These are phyloP conservation scores for Carlito syrichta DNA, from an alignment of 2,113 vertebrate genomes.

Conservation along the genomic window DNA sequence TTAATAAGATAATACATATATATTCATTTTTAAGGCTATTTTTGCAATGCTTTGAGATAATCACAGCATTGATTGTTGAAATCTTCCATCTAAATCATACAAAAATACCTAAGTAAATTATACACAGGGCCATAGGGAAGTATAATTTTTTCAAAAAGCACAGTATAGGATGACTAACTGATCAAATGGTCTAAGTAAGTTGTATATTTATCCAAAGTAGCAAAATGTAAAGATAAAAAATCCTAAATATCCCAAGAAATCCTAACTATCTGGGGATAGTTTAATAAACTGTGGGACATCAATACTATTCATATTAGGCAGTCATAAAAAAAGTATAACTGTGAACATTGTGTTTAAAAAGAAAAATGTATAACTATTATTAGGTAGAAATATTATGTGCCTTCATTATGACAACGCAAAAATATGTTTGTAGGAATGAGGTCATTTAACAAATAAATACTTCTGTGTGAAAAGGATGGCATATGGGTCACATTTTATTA, in stretches of 20 bases:
- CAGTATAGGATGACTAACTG: not conserved
- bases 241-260: not conserved
- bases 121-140: not conserved
- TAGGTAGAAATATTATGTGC: not conserved
- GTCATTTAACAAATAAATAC: not conserved
- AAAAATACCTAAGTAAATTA: conserved; percentile 20
- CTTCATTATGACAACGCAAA: not conserved
- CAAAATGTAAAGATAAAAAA: not conserved
- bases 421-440: not conserved
- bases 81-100: conserved; percentile 13
- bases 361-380: not conserved
- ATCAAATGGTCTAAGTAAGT: not conserved
- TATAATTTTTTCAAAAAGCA: not conserved
- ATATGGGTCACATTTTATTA: not conserved
- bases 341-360: not conserved
- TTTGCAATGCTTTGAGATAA: conserved; percentile 15
- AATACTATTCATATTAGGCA: not conserved
- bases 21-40: not conserved
- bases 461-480: not conserved
- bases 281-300: not conserved
- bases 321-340: not conserved
- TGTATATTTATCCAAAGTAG: not conserved
- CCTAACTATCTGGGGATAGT: not conserved
- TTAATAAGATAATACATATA: not conserved
- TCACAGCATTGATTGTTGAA: too few species aligned